Base-by-base conservation (phyloP, 2,888 invertebrate species). In the Dryomyza anilis region DNA sequence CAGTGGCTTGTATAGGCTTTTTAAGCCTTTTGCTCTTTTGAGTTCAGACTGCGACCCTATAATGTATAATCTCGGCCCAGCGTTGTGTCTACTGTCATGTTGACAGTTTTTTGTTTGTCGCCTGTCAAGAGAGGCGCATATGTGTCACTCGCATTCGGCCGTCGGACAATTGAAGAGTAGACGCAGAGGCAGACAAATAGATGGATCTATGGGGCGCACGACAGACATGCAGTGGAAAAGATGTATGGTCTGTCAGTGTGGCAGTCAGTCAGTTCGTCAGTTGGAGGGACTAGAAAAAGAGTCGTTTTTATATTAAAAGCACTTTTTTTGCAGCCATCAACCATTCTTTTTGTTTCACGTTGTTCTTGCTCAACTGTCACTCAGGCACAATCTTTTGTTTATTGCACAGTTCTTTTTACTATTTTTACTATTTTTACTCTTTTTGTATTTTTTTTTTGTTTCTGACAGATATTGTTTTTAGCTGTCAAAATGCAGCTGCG, bases 141-240 rank as follows among this genome's bases (percentile, higher is more conserved):
- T 61, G 61, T 52, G 61, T 61, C 53, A 53, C 39, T 43, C 25
- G 39, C 61, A 53, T 39, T 43, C n/a, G 36, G n/a, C 6, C 53
- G 29, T 27, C 39, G 27, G 43, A 29, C 61, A 61, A 27, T 53
- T 61, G 36, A 52, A 23, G 43, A 25, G 36, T n/a, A 30, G 43
- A n/a, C 27, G 45, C 39, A 39, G 39, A 39, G 39, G n/a, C 12
- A 39, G 39, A 39, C 39, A 39, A n/a, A 39, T 3, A 39, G 39
- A 3, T 3, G n/a, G 39, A 33, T n/a, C 7, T 12, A 39, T n/a
- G n/a, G 39, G n/a, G 12, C 12, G 3, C 3, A 7, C 12, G 3
- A n/a, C 39, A 39, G 39, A 39, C 39, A 2, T 3, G 39, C 39
- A 6, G 3, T 5, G 12, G 39, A n/a, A 39, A 3, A 6, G 39